Evolutionary conservation across 2,797 vertebrate species (phyloP).

Genomic region (Chromis chromis): DNA sequence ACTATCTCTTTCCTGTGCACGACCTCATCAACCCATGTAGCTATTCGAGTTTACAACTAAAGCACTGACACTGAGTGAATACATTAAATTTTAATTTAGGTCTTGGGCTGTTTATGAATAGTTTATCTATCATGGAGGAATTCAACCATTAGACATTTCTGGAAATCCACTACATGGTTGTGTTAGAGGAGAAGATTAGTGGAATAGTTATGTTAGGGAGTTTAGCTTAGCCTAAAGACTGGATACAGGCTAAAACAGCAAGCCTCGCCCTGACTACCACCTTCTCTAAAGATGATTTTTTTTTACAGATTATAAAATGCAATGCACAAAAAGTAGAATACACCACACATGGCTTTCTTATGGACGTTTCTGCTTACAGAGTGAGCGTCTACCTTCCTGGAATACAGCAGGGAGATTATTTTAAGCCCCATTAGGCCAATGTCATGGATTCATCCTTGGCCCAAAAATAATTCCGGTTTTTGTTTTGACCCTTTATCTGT

Average conservation of each 20-base stretch:
- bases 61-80: neutral
- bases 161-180: neutral
- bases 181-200: neutral
- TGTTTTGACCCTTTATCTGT: conserved; percentile 30
- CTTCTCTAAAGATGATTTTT: too few relatives aligned
- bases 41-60: neutral
- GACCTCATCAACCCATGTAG: conserved; percentile 6
- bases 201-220: too few relatives aligned
- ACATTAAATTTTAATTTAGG: neutral
- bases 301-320: neutral
- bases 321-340: neutral
- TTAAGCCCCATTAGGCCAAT: conserved; percentile 24
- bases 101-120: neutral
- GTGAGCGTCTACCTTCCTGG: conserved; percentile 5
- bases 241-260: too few relatives aligned
- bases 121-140: neutral
- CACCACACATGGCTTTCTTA: neutral
- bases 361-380: neutral
- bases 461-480: conserved; percentile 49
- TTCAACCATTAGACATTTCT: neutral
- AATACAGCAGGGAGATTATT: conserved; percentile 16
- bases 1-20: neutral
- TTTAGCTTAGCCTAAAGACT: too few relatives aligned
- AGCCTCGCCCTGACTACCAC: too few relatives aligned
- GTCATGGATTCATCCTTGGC: conserved; percentile 32